Base-by-base conservation (phyloP, 2,797 vertebrate species). In the Rhadinocentrus ornatus region DNA sequence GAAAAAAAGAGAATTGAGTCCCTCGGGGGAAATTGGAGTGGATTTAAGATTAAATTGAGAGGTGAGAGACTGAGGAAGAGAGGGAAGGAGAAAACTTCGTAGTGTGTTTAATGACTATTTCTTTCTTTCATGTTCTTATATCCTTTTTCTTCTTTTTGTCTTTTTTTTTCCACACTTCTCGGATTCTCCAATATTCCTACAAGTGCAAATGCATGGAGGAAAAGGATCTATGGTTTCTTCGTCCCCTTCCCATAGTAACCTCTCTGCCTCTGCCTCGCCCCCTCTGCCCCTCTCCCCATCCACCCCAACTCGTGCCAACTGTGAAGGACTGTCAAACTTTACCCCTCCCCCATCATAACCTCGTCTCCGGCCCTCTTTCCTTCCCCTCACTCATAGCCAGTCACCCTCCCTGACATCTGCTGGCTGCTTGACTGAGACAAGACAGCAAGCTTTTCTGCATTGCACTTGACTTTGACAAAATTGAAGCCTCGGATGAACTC, bases 241-340 rank as follows among this genome's bases (percentile, higher is more conserved):
- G 77, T 83, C 86, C 72, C 72, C 80, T 85, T 62, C 39, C 67
- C 74, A 71, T 82, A 70, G 60, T 81, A 71, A 84, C 73, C 79
- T 86, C 83, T 89, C 74, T 88, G 63, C 69, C 81, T 83, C 85
- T 86, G 78, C 64, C 86, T 82, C 60, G 44, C 80, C 83, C 69
- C 82, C 89, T 86, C 77, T 90, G 79, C 74, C 90, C 85, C 89
- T 83, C 75, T 79, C 77, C 78, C 82, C 57, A 46, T 76, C 84
- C 66, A 35, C 84, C 91, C 89, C 83, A 83, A 90, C 79, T 59
- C 67, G 71, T 93, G 93, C 93, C 94, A 95, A 95, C 93, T 94
- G 94, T 91, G 91, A 87, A 85, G 75, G 87, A 92, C 93, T 91
- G 93, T 95, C 93, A 95, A 85, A 88, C 80, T 74, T 75, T 62